Evolutionary conservation across 2,888 invertebrate genomes (phyloP).

Genomic region (Mythimna ferrago): DNA sequence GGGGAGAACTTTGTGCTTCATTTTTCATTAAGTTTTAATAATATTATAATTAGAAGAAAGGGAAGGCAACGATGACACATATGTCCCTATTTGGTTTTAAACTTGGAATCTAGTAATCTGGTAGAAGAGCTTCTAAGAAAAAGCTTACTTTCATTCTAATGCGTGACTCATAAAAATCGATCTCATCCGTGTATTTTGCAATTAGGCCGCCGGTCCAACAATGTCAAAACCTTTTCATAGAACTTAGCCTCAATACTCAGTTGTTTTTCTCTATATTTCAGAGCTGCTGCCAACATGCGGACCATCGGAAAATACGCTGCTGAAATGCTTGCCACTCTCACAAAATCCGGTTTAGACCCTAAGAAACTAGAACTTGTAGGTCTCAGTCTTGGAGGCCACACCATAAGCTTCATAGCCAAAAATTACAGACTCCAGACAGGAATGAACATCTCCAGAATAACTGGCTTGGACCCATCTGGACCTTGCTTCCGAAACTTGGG

Average conservation of each 20-base stretch:
- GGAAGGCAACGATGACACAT: background rate
- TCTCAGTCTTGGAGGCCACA: constrained; percentile 80
- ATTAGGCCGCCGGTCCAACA: background rate
- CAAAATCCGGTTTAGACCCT: constrained; percentile 75
- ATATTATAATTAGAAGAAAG: no score
- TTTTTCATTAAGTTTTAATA: no score
- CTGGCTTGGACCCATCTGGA: constrained; percentile 80
- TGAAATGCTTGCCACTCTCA: constrained; percentile 77
- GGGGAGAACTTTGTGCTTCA: no score
- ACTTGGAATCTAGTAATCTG: background rate
- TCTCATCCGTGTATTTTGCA: no score
- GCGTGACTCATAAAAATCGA: no score
- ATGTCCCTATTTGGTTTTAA: background rate
- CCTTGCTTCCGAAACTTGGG: constrained; percentile 82
- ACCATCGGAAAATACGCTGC: constrained; percentile 76
- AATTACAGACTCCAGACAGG: constrained; percentile 75
- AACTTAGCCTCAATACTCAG: background rate
- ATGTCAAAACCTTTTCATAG: background rate
- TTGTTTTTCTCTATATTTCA: constrained; percentile 66
- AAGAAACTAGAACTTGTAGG: constrained; percentile 78
- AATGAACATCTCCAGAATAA: constrained; percentile 73
- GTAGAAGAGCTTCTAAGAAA: background rate
- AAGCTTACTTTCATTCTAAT: background rate
- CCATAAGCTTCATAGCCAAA: constrained; percentile 80
- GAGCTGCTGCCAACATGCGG: constrained; percentile 75